Conservation (phyloP, 2,888 invertebrate genomes). For the Spilarctia lutea region DNA sequence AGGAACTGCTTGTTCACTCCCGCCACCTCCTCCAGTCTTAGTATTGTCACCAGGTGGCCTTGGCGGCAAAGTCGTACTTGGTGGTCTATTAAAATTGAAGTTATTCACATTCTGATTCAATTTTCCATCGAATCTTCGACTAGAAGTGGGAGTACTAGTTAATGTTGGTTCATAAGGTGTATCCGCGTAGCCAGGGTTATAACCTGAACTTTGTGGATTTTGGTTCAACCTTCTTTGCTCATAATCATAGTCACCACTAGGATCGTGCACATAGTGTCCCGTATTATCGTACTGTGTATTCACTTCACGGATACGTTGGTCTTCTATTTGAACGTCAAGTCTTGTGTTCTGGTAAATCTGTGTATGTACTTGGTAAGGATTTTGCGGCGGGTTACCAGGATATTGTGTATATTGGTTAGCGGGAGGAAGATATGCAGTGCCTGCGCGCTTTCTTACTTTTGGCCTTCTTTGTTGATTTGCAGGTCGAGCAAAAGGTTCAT, state of each 20-base stretch:
- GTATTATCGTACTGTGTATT: slow-evolving; percentile 75
- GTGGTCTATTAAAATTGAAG: slow-evolving; percentile 70
- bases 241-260: slow-evolving; percentile 81
- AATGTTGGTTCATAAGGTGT: slow-evolving; percentile 71
- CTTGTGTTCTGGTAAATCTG: slow-evolving; percentile 78
- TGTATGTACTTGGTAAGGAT: slow-evolving; percentile 76
- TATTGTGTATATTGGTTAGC: slow-evolving; percentile 79
- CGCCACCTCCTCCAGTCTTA: slow-evolving; percentile 79
- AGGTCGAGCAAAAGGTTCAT: slow-evolving; percentile 72
- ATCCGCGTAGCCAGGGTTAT: slow-evolving; percentile 76
- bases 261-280: slow-evolving; percentile 81
- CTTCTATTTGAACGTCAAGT: slow-evolving; percentile 74
- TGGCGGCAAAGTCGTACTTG: slow-evolving; percentile 61
- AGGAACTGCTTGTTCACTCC: slow-evolving; percentile 72
- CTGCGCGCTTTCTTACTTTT: slow-evolving; percentile 80
- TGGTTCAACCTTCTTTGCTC: slow-evolving; percentile 74
- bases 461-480: slow-evolving; percentile 64
- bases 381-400: slow-evolving; percentile 72
- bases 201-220: slow-evolving; percentile 62
- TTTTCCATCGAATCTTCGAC: slow-evolving; percentile 76
- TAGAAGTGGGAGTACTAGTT: slow-evolving; percentile 71
- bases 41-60: slow-evolving; percentile 70
- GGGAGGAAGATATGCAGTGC: slow-evolving; percentile 80
- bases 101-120: slow-evolving; percentile 75
- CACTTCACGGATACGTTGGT: slow-evolving; percentile 76